Conservation (phyloP, 2,797 vertebrate genomes). For the Psittacula derbiana region DNA sequence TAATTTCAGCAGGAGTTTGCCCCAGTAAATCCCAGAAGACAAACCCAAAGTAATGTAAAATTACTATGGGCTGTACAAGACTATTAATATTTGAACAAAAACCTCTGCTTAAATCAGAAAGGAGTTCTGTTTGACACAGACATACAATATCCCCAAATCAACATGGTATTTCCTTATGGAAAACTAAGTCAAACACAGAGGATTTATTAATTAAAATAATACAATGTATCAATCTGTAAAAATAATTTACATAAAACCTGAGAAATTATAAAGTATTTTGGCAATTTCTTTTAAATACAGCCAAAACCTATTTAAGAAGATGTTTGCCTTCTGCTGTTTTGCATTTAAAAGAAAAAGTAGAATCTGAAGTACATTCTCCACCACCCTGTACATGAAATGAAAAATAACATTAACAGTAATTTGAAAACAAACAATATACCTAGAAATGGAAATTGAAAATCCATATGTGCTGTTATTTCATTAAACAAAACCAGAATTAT, state of each 20-base stretch:
- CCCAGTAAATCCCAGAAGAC: neutral
- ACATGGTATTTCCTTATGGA: neutral
- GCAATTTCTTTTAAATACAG: neutral
- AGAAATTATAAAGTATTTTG: neutral
- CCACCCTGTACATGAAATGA: neutral
- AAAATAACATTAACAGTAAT: neutral
- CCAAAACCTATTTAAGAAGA: neutral
- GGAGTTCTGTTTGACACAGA: neutral
- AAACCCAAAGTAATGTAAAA: neutral
- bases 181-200: neutral
- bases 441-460: neutral
- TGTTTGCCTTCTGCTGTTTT: neutral
- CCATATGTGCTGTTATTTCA: neutral
- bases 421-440: neutral
- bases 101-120: neutral
- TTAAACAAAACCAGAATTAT: neutral
- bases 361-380: neutral
- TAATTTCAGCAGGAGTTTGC: neutral
- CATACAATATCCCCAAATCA: neutral
- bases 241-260: neutral
- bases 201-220: neutral
- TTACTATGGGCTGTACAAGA: neutral
- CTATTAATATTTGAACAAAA: neutral
- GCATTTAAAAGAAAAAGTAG: constrained; percentile 47
- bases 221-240: neutral